phyloP scores from a whole-genome alignment of 2,888 invertebrate species.

The Pristionchus mayeri region DNA sequence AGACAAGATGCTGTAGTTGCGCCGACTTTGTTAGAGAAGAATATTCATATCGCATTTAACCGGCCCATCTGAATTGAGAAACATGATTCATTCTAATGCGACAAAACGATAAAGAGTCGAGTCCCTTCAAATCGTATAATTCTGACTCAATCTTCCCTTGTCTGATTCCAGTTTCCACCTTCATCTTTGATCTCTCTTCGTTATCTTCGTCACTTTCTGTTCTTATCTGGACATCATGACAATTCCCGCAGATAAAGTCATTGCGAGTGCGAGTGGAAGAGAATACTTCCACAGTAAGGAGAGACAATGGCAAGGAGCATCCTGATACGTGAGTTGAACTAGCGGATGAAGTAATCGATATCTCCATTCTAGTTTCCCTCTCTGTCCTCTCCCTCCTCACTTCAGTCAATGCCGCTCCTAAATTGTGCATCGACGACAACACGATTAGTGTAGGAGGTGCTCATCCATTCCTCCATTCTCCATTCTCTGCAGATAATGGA shows the following conservation, averaged over 20 bases:
- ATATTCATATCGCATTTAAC: not conserved
- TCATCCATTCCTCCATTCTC: not conserved
- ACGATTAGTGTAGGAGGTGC: not conserved
- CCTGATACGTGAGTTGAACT: not conserved
- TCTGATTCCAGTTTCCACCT: too few species aligned
- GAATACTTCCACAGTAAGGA: not conserved
- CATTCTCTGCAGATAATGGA: not conserved
- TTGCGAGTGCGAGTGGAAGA: not conserved
- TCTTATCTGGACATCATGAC: not conserved
- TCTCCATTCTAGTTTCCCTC: not conserved
- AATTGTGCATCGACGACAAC: not conserved
- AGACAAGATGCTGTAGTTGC: not conserved
- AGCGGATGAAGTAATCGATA: not conserved
- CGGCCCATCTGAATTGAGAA: not conserved
- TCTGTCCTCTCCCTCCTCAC: not conserved
- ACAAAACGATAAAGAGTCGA: not conserved
- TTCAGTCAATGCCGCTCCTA: not conserved
- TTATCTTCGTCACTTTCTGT: slow-evolving; percentile 12
- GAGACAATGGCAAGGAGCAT: not conserved
- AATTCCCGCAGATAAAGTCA: not conserved
- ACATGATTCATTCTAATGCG: not conserved
- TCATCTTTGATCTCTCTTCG: not conserved
- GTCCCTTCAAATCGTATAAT: too few species aligned
- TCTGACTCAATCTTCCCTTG: too few species aligned
- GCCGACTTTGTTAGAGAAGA: not conserved